phyloP scores from a whole-genome alignment of 2,797 vertebrate species.

The Phrynocephalus forsythii region DNA sequence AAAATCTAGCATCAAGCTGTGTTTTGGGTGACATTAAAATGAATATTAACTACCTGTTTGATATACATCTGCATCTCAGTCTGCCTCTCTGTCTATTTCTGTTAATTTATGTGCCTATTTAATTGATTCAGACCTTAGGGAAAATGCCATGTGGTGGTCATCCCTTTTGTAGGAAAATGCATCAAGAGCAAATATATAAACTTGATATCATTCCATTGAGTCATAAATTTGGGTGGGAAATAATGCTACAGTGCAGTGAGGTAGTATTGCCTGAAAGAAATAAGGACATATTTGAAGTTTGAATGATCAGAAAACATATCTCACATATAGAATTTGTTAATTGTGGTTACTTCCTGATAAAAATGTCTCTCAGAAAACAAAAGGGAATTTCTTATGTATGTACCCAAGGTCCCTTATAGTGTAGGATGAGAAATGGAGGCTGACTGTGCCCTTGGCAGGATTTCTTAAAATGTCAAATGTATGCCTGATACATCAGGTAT shows the following conservation, averaged over 20 bases:
- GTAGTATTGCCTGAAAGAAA: background rate
- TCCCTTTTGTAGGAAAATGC: background rate
- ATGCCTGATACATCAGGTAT: background rate
- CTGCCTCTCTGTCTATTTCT: conserved; percentile 12
- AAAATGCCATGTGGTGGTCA: conserved; percentile 19
- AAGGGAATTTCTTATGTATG: background rate
- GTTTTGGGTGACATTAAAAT: background rate
- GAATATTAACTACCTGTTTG: conserved; percentile 7
- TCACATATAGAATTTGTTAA: background rate
- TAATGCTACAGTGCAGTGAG: background rate
- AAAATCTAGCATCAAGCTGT: background rate
- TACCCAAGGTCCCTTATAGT: background rate
- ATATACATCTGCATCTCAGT: background rate
- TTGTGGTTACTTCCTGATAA: background rate
- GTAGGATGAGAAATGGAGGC: background rate
- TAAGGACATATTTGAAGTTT: background rate
- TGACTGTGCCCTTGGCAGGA: background rate
- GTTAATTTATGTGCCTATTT: conserved; percentile 6
- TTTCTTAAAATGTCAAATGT: background rate
- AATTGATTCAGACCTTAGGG: conserved; percentile 33
- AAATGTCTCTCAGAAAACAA: background rate
- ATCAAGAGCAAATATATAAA: background rate
- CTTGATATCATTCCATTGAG: background rate
- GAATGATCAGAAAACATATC: background rate
- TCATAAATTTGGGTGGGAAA: background rate